Evolutionary conservation across 1,140 invertebrate species (phyloP).

Genomic region (Lepidurus apus): DNA sequence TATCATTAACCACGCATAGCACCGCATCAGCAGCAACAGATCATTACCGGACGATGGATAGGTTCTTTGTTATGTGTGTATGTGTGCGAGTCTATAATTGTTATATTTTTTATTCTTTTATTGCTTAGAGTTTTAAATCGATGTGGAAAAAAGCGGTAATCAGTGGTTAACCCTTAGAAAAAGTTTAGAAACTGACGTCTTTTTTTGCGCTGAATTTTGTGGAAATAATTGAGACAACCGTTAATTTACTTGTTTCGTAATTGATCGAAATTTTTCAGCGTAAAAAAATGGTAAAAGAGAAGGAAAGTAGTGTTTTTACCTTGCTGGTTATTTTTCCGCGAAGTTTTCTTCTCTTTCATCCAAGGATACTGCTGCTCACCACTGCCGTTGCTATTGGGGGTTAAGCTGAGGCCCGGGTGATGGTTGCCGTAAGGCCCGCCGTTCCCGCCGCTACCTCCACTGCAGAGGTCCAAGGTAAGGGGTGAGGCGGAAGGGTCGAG

Average conservation of each 20-base stretch:
- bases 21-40: neutral
- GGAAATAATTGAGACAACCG: too few relatives aligned
- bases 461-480: neutral
- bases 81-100: neutral
- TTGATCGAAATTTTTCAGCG: neutral
- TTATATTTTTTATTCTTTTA: neutral
- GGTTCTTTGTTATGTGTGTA: neutral
- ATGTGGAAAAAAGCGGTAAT: neutral
- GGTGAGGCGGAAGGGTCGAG: neutral
- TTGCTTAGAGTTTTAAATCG: neutral
- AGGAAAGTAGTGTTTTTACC: neutral
- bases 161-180: too few relatives aligned
- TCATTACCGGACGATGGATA: slow-evolving; percentile 21
- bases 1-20: slow-evolving; percentile 16
- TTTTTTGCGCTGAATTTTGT: too few relatives aligned
- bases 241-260: neutral
- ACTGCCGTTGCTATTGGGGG: neutral
- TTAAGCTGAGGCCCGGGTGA: neutral
- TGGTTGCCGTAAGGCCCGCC: neutral
- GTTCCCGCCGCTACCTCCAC: neutral
- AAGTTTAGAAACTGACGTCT: too few relatives aligned
- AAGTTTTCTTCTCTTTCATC: slow-evolving; percentile 19
- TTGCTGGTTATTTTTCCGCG: neutral
- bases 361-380: neutral
- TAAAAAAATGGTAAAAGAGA: neutral